Conservation (phyloP, 2,113 vertebrate genomes). For the Neolamprologus toae region DNA sequence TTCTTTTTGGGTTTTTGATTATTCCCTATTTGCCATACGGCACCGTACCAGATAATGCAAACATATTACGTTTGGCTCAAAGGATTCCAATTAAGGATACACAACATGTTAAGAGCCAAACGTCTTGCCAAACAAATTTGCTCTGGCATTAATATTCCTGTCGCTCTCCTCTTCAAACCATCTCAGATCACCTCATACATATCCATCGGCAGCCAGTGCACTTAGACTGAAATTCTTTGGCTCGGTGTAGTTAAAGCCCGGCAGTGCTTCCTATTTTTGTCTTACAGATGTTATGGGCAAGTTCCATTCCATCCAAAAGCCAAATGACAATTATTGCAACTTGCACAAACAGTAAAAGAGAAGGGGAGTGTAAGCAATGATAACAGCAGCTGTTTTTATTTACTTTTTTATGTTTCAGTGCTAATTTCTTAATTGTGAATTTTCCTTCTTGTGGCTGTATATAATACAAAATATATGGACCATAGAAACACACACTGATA, state of each 20-base stretch:
- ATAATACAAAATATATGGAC: not conserved
- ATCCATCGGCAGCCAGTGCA: constrained; percentile 21
- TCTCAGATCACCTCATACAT: constrained; percentile 38
- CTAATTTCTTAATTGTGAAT: not conserved
- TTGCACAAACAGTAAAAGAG: not conserved
- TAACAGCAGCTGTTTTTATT: not conserved
- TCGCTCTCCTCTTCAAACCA: not conserved
- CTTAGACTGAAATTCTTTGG: constrained; percentile 30
- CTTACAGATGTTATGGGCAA: not conserved
- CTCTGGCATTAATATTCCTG: not conserved
- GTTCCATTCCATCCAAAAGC: not conserved
- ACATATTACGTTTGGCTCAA: not conserved
- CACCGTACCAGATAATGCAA: not conserved
- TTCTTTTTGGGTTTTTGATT: not conserved
- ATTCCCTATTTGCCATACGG: not conserved
- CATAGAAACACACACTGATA: not conserved
- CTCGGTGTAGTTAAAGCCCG: not conserved
- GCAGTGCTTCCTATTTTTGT: not conserved
- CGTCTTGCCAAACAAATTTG: not conserved
- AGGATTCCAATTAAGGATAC: not conserved
- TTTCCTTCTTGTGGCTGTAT: not conserved
- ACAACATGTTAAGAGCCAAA: not conserved
- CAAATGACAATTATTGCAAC: not conserved
- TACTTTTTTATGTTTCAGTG: not conserved
- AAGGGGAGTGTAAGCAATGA: not conserved